Percentiles rank a stretch among this genome's conserved stretches.
Conservation (phyloP, 64 coral and sea anemone species). For the Trachythela sp. region DNA sequence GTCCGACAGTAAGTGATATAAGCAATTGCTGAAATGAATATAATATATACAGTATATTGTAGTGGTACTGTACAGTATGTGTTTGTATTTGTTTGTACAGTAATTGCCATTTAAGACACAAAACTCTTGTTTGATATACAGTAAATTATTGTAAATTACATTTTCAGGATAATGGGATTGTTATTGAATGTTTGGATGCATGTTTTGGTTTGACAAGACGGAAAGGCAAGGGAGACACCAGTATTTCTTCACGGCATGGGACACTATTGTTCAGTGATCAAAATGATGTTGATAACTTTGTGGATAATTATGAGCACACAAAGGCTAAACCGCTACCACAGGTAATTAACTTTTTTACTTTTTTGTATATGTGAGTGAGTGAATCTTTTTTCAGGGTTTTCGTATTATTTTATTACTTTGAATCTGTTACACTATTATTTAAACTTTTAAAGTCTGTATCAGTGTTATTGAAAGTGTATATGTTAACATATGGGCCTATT, state of each 20-base stretch:
- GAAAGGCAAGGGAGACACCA: neutral
- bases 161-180: neutral
- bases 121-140: no score
- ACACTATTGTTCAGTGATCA: constrained; percentile 51
- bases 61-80: no score
- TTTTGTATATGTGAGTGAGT: no score
- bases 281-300: constrained; percentile 79
- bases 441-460: no score
- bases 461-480: no score
- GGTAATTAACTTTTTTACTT: neutral
- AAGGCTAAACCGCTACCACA: neutral
- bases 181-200: constrained; percentile 21
- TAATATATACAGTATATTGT: no score
- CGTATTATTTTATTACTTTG: no score
- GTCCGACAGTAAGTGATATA: constrained; percentile 44
- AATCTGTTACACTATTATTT: no score
- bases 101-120: no score
- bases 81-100: no score
- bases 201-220: neutral
- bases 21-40: neutral
- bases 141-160: neutral
- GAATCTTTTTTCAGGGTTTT: no score
- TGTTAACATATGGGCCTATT: no score
- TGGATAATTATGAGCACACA: constrained; percentile 53
- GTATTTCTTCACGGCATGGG: constrained; percentile 16